Conservation (phyloP, 1,140 invertebrate species). For the Brachionus paranguensis region DNA sequence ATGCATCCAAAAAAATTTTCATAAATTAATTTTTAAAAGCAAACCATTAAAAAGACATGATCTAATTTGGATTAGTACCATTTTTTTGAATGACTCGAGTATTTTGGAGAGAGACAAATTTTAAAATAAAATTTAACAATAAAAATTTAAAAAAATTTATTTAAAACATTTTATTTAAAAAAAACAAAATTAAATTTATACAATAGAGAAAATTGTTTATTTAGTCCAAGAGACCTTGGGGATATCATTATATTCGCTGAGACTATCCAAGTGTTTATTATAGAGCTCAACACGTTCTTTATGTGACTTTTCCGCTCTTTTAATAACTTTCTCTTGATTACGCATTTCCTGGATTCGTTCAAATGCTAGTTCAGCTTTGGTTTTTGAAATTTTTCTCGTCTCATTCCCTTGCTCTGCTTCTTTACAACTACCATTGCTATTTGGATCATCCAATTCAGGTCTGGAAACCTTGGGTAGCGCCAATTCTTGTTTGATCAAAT, state of each 20-base stretch:
- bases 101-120: no score
- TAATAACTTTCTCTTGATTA: constrained; percentile 36
- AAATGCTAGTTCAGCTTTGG: constrained; percentile 30
- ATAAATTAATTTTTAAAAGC: no score
- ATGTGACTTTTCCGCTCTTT: constrained; percentile 33
- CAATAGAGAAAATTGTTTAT: neutral
- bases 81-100: no score
- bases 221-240: constrained; percentile 41
- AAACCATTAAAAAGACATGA: no score
- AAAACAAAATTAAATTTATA: neutral
- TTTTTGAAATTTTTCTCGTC: neutral
- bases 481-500: neutral
- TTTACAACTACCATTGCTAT: neutral
- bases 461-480: neutral
- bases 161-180: neutral
- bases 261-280: constrained; percentile 34
- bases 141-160: neutral
- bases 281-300: constrained; percentile 38
- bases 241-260: constrained; percentile 40
- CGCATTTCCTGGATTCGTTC: constrained; percentile 13
- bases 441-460: neutral
- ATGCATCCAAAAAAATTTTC: no score
- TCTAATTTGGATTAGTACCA: no score
- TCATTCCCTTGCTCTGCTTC: neutral
- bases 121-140: neutral